Evolutionary conservation across 2,797 vertebrate genomes (phyloP).

Genomic region (Ataeniobius toweri): DNA sequence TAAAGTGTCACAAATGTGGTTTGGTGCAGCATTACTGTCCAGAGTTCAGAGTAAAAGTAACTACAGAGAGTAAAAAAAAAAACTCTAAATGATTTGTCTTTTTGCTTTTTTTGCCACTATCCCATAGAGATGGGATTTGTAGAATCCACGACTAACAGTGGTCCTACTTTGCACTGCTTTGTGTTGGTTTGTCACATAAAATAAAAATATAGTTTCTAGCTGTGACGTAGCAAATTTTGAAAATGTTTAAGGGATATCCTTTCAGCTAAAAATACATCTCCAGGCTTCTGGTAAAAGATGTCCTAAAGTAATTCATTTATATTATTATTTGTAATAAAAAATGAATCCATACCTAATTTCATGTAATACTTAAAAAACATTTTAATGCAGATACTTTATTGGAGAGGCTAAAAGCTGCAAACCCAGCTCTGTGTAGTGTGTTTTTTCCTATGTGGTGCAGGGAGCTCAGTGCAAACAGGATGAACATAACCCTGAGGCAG

Average conservation of each 20-base stretch:
- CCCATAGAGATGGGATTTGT: neutral
- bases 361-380: neutral
- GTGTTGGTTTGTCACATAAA: neutral
- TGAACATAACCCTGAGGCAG: constrained; percentile 24
- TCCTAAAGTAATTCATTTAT: neutral
- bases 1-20: no score
- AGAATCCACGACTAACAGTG: neutral
- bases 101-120: neutral
- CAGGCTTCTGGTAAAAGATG: neutral
- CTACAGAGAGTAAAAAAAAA: no score
- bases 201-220: neutral
- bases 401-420: neutral
- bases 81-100: neutral
- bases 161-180: neutral
- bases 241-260: neutral
- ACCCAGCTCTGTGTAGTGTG: neutral
- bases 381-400: no score
- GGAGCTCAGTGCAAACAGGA: constrained; percentile 26
- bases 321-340: neutral
- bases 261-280: neutral
- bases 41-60: no score
- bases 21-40: no score
- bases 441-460: constrained; percentile 18
- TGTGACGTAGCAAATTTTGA: neutral
- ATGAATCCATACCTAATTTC: neutral